Percentiles rank a stretch among this genome's conserved stretches.
phyloP scores from a whole-genome alignment of 2,113 vertebrate species.

The Onychostoma macrolepis region DNA sequence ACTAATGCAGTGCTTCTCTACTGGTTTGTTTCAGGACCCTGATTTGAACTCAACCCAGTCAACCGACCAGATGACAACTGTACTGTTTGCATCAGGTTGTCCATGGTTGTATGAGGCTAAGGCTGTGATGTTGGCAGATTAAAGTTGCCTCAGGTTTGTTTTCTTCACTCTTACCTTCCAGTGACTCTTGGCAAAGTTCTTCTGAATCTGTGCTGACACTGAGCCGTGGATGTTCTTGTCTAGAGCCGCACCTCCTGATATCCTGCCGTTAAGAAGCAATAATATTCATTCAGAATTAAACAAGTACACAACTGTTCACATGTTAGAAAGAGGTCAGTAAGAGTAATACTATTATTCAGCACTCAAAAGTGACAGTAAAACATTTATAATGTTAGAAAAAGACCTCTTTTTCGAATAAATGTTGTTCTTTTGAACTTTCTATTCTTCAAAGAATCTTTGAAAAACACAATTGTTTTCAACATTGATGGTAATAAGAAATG shows the following conservation, averaged over 20 bases:
- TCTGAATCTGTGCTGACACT: constrained; percentile 86
- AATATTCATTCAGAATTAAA: constrained; percentile 10
- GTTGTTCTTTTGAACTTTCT: not conserved
- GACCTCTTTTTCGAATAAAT: not conserved
- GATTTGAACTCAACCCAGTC: constrained; percentile 1
- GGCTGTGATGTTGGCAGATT: not conserved
- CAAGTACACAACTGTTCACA: not conserved
- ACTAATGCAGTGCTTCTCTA: not conserved
- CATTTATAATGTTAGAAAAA: not conserved
- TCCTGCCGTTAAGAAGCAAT: constrained; percentile 67
- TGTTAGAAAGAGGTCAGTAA: not conserved
- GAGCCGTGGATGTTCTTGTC: constrained; percentile 89
- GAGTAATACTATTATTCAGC: not conserved
- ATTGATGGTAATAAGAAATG: not conserved
- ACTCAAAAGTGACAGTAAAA: not conserved
- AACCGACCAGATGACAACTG: not conserved
- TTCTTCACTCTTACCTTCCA: constrained; percentile 81
- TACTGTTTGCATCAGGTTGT: not conserved
- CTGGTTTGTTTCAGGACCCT: not conserved
- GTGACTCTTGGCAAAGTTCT: constrained; percentile 88
- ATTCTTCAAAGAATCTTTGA: not conserved
- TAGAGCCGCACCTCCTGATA: constrained; percentile 84
- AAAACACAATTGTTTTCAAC: not conserved
- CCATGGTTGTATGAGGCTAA: not conserved
- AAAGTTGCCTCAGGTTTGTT: not conserved